A percentile compares a stretch with the other conserved stretches of the same genome.
These are phyloP conservation scores for Poecilia latipinna DNA, from an alignment of 2,113 vertebrate genomes.

Conservation along the genomic window DNA sequence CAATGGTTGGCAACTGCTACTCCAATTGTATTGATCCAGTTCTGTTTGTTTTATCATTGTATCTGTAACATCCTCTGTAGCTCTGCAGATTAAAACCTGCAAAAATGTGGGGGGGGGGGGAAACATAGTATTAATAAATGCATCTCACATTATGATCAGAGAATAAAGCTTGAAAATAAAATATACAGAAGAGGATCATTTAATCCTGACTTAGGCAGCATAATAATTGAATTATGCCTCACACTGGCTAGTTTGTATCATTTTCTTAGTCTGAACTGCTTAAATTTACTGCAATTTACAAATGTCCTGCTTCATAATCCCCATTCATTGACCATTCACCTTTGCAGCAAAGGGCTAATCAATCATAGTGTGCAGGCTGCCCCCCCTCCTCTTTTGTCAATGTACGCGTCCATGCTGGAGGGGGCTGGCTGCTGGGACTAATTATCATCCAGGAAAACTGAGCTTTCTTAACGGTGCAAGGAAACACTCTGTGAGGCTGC, in stretches of 20 bases:
- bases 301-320: constrained; percentile 14
- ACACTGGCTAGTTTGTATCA: neutral
- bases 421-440: constrained; percentile 11
- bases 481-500: constrained; percentile 34
- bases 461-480: constrained; percentile 18
- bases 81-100: neutral
- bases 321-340: constrained; percentile 47
- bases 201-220: neutral
- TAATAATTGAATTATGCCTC: neutral
- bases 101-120: neutral
- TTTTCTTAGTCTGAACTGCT: neutral
- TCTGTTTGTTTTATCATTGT: neutral
- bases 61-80: neutral
- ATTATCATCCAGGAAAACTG: constrained; percentile 1
- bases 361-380: constrained; percentile 42
- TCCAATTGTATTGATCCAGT: neutral
- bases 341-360: constrained; percentile 55
- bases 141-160: neutral
- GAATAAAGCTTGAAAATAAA: neutral
- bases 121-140: neutral
- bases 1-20: neutral
- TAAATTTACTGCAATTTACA: constrained; percentile 3
- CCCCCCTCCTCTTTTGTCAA: constrained; percentile 24
- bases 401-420: constrained; percentile 32
- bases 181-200: neutral